Evolutionary conservation across 2,797 vertebrate species (phyloP).

Genomic region (Champsocephalus esox): DNA sequence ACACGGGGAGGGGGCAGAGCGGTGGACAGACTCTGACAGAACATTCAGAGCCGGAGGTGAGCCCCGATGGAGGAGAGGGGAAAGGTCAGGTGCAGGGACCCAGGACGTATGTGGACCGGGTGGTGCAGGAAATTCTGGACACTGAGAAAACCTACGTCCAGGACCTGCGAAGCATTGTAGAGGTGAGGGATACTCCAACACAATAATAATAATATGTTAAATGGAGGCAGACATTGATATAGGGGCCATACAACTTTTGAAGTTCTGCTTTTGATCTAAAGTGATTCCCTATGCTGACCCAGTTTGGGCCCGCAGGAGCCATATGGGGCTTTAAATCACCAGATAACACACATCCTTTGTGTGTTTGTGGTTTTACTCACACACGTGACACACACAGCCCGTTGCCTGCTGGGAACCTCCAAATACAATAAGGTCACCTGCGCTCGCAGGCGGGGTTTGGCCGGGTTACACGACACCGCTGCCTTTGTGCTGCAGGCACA

Average conservation of each 20-base stretch:
- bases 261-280: neutral
- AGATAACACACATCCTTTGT: conserved; percentile 53
- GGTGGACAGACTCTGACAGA: conserved; percentile 69
- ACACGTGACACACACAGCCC: conserved; percentile 44
- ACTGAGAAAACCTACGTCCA: conserved; percentile 96
- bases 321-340: conserved; percentile 45
- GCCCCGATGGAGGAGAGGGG: conserved; percentile 67
- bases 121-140: conserved; percentile 97
- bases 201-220: neutral
- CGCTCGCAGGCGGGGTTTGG: conserved; percentile 58
- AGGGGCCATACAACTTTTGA: neutral
- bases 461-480: conserved; percentile 66
- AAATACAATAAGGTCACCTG: conserved; percentile 73
- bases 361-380: conserved; percentile 37
- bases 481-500: conserved; percentile 65
- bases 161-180: conserved; percentile 94
- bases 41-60: conserved; percentile 75
- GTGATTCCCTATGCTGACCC: conserved; percentile 25
- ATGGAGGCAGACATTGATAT: neutral
- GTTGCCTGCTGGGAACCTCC: conserved; percentile 55
- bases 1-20: conserved; percentile 60
- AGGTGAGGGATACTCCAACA: conserved; percentile 84
- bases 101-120: conserved; percentile 95
- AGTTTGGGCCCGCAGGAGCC: conserved; percentile 7
- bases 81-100: conserved; percentile 83